These are phyloP conservation scores for Coptodon bakossiorum DNA, from an alignment of 2,113 vertebrate species.

Conservation along the genomic window DNA sequence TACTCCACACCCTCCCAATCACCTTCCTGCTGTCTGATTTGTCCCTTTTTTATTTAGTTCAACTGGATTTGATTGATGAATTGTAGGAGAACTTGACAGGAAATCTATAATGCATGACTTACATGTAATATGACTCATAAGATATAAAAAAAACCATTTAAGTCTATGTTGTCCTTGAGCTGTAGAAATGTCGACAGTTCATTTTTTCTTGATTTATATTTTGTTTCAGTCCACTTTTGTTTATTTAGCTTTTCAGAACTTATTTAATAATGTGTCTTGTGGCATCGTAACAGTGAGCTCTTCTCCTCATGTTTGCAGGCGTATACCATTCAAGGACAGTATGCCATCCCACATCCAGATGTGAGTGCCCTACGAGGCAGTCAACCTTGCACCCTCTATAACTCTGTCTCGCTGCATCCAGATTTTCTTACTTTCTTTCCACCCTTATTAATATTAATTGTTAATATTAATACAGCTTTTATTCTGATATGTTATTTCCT, in stretches of 20 bases:
- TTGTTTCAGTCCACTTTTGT: neutral
- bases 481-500: conserved; percentile 46
- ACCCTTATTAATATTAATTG: conserved; percentile 89
- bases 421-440: conserved; percentile 9
- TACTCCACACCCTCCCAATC: neutral
- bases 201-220: neutral
- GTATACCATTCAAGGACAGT: conserved; percentile 99
- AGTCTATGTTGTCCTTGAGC: neutral
- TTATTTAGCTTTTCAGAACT: neutral
- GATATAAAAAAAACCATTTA: neutral
- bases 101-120: conserved; percentile 23
- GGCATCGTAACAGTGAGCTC: neutral
- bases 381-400: neutral
- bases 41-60: conserved; percentile 51
- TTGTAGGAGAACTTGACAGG: conserved; percentile 5
- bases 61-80: conserved; percentile 67
- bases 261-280: neutral
- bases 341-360: conserved; percentile 96
- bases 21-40: conserved; percentile 23
- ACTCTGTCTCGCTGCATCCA: conserved; percentile 6
- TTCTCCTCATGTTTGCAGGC: conserved; percentile 74
- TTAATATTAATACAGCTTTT: conserved; percentile 84
- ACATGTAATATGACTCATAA: neutral
- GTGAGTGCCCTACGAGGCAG: conserved; percentile 78
- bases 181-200: neutral